Evolutionary conservation across 2,113 vertebrate species (phyloP).

Genomic region (Phocoena sinus): DNA sequence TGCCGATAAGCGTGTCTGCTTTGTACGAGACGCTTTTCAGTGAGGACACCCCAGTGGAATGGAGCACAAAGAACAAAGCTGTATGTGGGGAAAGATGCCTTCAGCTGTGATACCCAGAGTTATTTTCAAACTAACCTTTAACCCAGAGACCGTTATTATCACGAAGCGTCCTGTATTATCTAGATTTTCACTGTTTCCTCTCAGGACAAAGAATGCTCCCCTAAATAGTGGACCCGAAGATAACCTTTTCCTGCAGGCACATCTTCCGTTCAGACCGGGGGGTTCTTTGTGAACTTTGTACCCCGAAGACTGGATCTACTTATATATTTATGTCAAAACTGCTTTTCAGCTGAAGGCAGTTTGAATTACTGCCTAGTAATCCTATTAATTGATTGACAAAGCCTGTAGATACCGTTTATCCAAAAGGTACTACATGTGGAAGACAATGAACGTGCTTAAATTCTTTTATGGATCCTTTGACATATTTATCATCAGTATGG

Average conservation of each 20-base stretch:
- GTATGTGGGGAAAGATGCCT: neutral
- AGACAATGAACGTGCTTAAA: neutral
- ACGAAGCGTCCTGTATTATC: accelerated
- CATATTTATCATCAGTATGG: no score
- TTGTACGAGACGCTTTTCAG: neutral
- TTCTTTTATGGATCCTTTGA: neutral
- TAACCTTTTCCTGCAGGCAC: accelerated
- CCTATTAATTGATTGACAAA: no score
- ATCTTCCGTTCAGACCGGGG: neutral
- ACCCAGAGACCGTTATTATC: neutral
- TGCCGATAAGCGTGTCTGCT: neutral
- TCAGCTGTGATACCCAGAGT: neutral
- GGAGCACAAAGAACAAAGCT: neutral
- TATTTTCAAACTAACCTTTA: neutral
- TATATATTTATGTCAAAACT: neutral
- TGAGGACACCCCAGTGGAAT: accelerated
- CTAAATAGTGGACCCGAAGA: no score
- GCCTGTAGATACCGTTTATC: neutral
- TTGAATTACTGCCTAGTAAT: neutral
- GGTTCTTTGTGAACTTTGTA: neutral
- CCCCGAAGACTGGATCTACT: no score
- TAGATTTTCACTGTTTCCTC: neutral
- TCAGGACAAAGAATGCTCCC: neutral
- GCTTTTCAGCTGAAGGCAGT: neutral
- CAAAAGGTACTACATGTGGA: neutral